Evolutionary conservation across 2,888 invertebrate species (phyloP), one percentile per base, ranked within the genome.

Genomic region (Lasioglossum pauxillum): DNA sequence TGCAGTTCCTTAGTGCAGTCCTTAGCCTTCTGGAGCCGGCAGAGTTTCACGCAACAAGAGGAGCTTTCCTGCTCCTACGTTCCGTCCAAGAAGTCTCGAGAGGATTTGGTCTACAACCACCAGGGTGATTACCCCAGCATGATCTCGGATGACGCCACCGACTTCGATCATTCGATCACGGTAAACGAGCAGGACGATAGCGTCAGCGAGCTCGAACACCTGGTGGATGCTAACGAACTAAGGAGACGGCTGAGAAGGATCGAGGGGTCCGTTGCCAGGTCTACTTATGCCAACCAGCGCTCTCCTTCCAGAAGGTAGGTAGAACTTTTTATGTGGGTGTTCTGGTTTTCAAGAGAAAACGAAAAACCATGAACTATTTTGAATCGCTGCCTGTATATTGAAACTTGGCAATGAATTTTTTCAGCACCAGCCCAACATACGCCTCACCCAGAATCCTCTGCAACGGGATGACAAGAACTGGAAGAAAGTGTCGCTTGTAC

Each of bases 21-120:
- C 23, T 75, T 88, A 19, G 78, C 82, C 57, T 90, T 89, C 1
- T 92, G 93, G 92, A 90, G 86, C 46, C 90, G 85, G 27, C 85
- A 82, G 23, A 91, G 86, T 80, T 80, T 89, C 5, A 74, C 83
- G 0, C 89, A 91, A 4, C 88, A 89, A 14, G 95, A 95, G 81
- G 93, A 94, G 49, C 88, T 95, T 31, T 94, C 95, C 14, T 95
- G 95, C 64, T 94, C 95, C 0, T 95, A 95, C 79, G 60, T 92
- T 12, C 89, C 94, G 1, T 89, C 93, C 3, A 93, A 87, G 53
- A 94, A 92, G 78, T 38, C 80, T 67, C 92, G 83, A 0, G 93
- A 94, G 12, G 92, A 91, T 31, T 67, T 93, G 10, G n/a, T 93
- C 16, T 85, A 75, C 23, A 85, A 90, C 80, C 91, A 90, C 14